Conservation (phyloP, 1,140 invertebrate species). For the Drosophila azteca region DNA sequence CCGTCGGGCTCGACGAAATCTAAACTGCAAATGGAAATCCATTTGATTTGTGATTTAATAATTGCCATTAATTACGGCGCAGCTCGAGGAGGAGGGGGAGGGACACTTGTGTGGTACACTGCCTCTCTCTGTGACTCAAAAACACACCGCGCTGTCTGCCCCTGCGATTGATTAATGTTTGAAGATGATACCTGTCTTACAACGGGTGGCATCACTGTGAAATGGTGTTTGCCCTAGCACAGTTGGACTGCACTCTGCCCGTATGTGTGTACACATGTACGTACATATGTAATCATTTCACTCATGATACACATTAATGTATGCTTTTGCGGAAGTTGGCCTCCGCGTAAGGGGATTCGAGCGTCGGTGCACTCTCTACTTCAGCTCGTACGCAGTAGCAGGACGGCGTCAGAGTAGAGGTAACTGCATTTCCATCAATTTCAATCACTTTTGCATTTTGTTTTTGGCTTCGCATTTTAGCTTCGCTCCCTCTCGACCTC, state of each 20-base stretch:
- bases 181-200: constrained; percentile 15
- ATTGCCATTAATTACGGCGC: constrained; percentile 44
- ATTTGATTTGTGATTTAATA: constrained; percentile 23
- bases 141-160: constrained; percentile 51
- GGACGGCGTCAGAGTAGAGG: constrained; percentile 17
- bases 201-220: constrained; percentile 38
- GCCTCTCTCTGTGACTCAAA: neutral
- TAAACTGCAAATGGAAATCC: too few relatives aligned
- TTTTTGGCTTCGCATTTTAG: constrained; percentile 40
- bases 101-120: constrained; percentile 4
- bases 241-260: too few relatives aligned
- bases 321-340: neutral
- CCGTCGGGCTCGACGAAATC: too few relatives aligned
- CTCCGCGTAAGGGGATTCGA: too few relatives aligned
- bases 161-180: constrained; percentile 28
- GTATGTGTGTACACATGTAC: too few relatives aligned
- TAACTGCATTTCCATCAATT: constrained; percentile 75
- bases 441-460: constrained; percentile 68
- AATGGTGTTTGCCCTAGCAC: constrained; percentile 32
- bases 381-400: neutral
- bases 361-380: neutral
- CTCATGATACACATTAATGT: neutral
- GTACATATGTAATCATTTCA: too few relatives aligned
- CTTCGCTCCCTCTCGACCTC: neutral
- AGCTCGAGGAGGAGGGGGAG: constrained; percentile 16